A percentile compares a stretch with the other conserved stretches of the same genome.
phyloP scores from a whole-genome alignment of 1,140 invertebrate genomes.

The Drosophila leontia region DNA sequence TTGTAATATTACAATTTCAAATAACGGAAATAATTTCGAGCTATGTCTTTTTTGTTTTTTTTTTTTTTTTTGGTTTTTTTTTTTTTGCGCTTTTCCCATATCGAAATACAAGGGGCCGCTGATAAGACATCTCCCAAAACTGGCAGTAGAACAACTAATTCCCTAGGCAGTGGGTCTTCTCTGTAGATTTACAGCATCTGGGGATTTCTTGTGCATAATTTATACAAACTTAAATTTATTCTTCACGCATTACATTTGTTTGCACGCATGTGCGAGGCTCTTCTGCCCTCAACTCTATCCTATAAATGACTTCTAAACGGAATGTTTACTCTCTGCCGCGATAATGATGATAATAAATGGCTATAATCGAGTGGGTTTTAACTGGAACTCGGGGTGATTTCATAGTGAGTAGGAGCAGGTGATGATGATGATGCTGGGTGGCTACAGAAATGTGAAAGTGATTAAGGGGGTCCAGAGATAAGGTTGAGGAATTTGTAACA shows the following conservation, averaged over 20 bases:
- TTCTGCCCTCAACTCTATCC: conserved; percentile 4
- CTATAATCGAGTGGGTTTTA: conserved; percentile 3
- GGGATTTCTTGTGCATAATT: conserved; percentile 41
- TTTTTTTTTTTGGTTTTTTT: too few relatives aligned
- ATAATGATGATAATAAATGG: conserved; percentile 14
- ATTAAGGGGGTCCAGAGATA: neutral
- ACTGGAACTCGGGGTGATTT: conserved; percentile 12
- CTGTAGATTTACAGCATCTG: conserved; percentile 57
- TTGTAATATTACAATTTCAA: conserved; percentile 38
- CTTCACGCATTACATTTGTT: conserved; percentile 71
- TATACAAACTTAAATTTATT: conserved; percentile 70
- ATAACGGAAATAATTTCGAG: conserved; percentile 21
- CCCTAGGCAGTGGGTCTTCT: conserved; percentile 35
- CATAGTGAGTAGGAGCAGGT: neutral
- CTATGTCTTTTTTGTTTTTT: neutral
- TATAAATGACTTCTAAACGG: conserved; percentile 27
- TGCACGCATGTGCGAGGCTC: conserved; percentile 8
- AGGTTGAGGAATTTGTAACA: neutral
- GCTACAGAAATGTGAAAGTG: neutral
- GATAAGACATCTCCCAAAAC: conserved; percentile 24
- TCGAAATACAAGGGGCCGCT: conserved; percentile 36
- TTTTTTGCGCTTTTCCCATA: conserved; percentile 2
- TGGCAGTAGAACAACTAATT: conserved; percentile 14
- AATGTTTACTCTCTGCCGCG: neutral
- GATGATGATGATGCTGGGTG: neutral